Base-by-base conservation (phyloP, 2,888 invertebrate species). In the Scaptomyza flava region DNA sequence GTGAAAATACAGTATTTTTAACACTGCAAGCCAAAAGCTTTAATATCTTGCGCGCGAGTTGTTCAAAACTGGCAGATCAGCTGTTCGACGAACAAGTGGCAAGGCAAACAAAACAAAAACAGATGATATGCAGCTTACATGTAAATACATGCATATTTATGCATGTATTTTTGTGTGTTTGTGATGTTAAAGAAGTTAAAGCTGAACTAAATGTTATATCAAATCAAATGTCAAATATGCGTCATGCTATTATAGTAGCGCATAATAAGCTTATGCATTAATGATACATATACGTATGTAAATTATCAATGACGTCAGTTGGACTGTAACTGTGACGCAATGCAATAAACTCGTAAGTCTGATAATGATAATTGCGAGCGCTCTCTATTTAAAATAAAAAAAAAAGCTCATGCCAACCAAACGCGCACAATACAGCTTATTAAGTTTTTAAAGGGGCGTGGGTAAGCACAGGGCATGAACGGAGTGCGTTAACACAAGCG, bases 21-120 rank as follows among this genome's bases (percentile, higher is more conserved):
- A 31, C 14, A 68, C 47, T 66, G 42, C 8, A 34, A 30, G 30
- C 17, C 0, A 31, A 38, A 48, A 74, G 59, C 56, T 42, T 34
- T 30, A 9, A 42, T 34, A 23, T 1, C 7, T 7, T 41, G 36
- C 43, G 11, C 30, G 50, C 23, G 33, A 60, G 63, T 57, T 67
- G 64, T 75, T 36, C 12, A 34, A 57, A 74, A 23, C 20, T 17
- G 9, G 12, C 47, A 45, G n/a, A 9, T 11, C 31, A 68, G 77
- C 72, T 75, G 68, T 57, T 72, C 7, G 4, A 43, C 77, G 82
- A 85, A 85, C 73, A 85, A 77, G 77, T 71, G 82, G 64, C 52
- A 74, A 75, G 60, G 77, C 68, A 79, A 87, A 62, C 77, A 84
- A 84, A 84, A 84, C 84, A 87, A 82, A 72, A 85, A 72, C 84